phyloP scores from a whole-genome alignment of 2,888 invertebrate species.

The Hydriomena furcata region DNA sequence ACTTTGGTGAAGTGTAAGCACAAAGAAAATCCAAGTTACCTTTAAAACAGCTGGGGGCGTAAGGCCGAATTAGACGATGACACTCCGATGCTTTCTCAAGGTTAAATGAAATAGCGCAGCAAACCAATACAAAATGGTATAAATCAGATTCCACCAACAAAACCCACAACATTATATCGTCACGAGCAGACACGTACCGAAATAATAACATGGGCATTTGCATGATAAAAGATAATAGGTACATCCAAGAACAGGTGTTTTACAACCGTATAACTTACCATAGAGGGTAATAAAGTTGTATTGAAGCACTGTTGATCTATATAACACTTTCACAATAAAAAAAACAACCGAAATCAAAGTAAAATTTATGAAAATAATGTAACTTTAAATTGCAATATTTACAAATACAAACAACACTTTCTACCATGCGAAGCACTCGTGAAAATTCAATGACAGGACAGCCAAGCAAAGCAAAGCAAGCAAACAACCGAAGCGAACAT shows the following conservation, averaged over 20 bases:
- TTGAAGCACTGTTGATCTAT: constrained; percentile 47
- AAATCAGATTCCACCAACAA: constrained; percentile 31
- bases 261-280: constrained; percentile 53
- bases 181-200: constrained; percentile 31
- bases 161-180: constrained; percentile 40
- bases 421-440: constrained; percentile 61
- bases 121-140: constrained; percentile 32
- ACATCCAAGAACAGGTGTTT: constrained; percentile 43
- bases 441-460: constrained; percentile 38
- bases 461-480: too few relatives aligned
- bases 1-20: constrained; percentile 3
- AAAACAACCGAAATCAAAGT: constrained; percentile 40
- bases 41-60: constrained; percentile 42
- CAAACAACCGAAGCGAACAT: constrained; percentile 11
- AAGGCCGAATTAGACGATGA: constrained; percentile 59
- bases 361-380: constrained; percentile 42
- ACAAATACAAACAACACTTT: constrained; percentile 71
- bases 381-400: constrained; percentile 75
- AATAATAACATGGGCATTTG: constrained; percentile 40
- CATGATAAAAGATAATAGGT: constrained; percentile 38
- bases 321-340: constrained; percentile 56
- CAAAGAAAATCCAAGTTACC: constrained; percentile 31
- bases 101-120: constrained; percentile 55
- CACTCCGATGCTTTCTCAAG: constrained; percentile 56
- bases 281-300: constrained; percentile 43